Evolutionary conservation across 2,888 invertebrate species (phyloP).

Genomic region (Theretra japonica): DNA sequence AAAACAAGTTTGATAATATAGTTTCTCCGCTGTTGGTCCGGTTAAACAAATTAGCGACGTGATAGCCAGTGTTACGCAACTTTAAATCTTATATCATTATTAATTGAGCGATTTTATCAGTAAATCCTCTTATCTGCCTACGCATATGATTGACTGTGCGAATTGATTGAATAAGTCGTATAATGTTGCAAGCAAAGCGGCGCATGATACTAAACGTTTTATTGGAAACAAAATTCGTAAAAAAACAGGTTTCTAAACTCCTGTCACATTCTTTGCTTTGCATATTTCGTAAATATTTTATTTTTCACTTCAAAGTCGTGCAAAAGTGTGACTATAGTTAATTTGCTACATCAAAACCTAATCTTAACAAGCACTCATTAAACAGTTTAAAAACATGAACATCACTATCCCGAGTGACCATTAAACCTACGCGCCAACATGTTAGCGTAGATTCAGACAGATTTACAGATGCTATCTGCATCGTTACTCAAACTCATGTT

Average conservation of each 20-base stretch:
- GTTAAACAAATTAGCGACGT: not conserved
- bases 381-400: conserved; percentile 2
- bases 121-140: not conserved
- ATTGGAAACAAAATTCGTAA: too few species aligned
- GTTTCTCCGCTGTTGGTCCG: not conserved
- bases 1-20: conserved; percentile 12
- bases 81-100: not conserved
- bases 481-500: conserved; percentile 16
- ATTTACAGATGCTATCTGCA: conserved; percentile 22
- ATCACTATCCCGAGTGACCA: not conserved
- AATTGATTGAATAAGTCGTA: too few species aligned
- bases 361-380: not conserved
- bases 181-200: too few species aligned
- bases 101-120: not conserved
- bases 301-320: not conserved
- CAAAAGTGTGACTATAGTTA: not conserved
- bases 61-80: not conserved
- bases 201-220: too few species aligned
- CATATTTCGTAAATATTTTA: not conserved
- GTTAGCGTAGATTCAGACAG: conserved; percentile 16
- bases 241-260: too few species aligned
- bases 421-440: conserved; percentile 16
- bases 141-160: too few species aligned
- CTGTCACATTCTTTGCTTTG: too few species aligned
- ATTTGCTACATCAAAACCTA: not conserved